Conservation (phyloP, 2,797 vertebrate species). For the Leptoclinus maculatus region DNA sequence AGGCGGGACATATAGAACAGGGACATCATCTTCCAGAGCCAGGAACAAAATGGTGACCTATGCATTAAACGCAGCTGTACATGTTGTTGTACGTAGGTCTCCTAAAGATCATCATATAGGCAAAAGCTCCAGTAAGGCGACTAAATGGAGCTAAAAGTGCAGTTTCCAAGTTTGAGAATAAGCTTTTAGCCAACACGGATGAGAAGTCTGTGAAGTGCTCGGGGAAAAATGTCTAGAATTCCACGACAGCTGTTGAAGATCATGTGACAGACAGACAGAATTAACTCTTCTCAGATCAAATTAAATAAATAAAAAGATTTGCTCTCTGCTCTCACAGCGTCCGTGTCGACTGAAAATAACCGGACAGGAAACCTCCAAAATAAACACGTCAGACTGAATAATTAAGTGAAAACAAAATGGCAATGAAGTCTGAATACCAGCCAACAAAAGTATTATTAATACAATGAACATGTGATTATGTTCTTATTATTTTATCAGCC, state of each 20-base stretch:
- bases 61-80: background rate
- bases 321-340: background rate
- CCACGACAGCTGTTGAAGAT: background rate
- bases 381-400: background rate
- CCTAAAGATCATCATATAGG: background rate
- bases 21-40: background rate
- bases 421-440: background rate
- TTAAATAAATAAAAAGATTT: background rate
- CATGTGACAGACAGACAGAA: background rate
- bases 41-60: background rate
- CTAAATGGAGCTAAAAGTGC: background rate
- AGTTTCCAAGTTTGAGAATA: background rate
- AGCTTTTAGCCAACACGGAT: background rate
- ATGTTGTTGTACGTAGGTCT: background rate
- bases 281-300: background rate
- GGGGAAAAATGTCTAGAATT: too few species aligned
- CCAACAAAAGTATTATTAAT: background rate
- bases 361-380: background rate
- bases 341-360: background rate
- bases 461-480: background rate
- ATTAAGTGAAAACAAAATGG: background rate
- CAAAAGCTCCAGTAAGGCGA: rapidly evolving
- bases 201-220: too few species aligned
- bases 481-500: background rate
- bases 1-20: background rate